A percentile compares a stretch with the other conserved stretches of the same genome.
These are phyloP conservation scores for Eulacestoma nigropectus DNA, from an alignment of 2,113 vertebrate species.

Conservation along the genomic window DNA sequence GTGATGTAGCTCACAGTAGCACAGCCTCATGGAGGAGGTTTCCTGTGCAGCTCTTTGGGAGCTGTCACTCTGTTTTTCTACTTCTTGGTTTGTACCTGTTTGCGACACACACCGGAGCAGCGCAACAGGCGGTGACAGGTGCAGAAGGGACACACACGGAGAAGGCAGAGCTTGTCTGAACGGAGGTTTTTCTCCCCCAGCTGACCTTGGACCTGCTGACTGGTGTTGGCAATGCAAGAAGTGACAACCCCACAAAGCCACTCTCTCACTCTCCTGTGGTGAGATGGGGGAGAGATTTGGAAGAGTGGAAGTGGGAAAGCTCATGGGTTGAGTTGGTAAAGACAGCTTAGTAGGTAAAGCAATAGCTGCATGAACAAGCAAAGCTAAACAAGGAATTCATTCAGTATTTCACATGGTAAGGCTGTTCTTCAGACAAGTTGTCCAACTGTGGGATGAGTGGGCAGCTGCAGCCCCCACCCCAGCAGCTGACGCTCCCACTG, in stretches of 20 bases:
- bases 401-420: background rate
- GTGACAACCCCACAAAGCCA: no score
- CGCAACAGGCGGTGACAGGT: background rate
- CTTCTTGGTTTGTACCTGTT: background rate
- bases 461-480: no score
- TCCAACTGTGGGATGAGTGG: background rate
- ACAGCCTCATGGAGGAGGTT: background rate
- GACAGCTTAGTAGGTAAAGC: background rate
- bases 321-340: background rate
- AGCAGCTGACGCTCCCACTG: no score
- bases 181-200: background rate
- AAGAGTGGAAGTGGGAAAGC: background rate
- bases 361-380: background rate
- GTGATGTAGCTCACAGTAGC: background rate
- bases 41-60: background rate
- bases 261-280: background rate
- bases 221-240: background rate
- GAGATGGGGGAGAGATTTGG: background rate
- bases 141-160: background rate
- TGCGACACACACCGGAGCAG: rapidly evolving
- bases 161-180: background rate
- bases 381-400: background rate
- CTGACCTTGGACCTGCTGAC: no score
- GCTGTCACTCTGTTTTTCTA: background rate
- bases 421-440: background rate